phyloP scores from a whole-genome alignment of 2,113 vertebrate species.

The Solea solea region DNA sequence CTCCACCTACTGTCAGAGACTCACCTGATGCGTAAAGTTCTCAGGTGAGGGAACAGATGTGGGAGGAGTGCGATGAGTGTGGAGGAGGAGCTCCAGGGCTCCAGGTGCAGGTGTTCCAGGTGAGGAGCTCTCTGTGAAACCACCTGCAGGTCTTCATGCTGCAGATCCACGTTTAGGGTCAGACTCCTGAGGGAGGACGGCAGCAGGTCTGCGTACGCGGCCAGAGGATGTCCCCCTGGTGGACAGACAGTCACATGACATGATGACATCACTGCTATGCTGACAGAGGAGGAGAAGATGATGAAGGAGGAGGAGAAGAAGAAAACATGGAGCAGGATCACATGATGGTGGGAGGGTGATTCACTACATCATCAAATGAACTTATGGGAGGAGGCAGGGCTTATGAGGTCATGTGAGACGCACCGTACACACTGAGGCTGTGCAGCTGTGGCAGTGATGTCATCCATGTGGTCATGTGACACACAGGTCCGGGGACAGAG shows the following conservation, averaged over 20 bases:
- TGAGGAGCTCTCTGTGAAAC: constrained; percentile 25
- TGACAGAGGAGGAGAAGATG: not conserved
- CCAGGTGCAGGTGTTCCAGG: constrained; percentile 62
- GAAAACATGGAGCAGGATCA: no score
- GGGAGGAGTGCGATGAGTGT: constrained; percentile 47
- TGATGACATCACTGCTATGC: not conserved
- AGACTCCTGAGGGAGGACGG: constrained; percentile 52
- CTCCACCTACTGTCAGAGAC: not conserved
- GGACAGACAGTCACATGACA: not conserved
- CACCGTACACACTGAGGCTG: constrained; percentile 56
- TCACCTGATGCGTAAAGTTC: constrained; percentile 54
- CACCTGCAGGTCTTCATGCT: constrained; percentile 49
- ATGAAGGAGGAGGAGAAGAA: no score
- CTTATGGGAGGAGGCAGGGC: no score
- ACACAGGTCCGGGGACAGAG: constrained; percentile 62
- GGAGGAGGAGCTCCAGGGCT: constrained; percentile 62
- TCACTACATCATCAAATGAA: no score
- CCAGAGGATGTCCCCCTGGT: constrained; percentile 63
- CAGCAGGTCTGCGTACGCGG: constrained; percentile 37
- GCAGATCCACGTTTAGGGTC: constrained; percentile 58
- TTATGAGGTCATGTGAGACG: not conserved
- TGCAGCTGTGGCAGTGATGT: constrained; percentile 36
- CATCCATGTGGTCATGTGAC: constrained; percentile 65
- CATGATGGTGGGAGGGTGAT: no score
- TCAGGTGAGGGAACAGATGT: constrained; percentile 58